Percentiles rank a stretch among this genome's conserved stretches.
Evolutionary conservation across 2,113 vertebrate genomes (phyloP).

Genomic region (Protobothrops mucrosquamatus): DNA sequence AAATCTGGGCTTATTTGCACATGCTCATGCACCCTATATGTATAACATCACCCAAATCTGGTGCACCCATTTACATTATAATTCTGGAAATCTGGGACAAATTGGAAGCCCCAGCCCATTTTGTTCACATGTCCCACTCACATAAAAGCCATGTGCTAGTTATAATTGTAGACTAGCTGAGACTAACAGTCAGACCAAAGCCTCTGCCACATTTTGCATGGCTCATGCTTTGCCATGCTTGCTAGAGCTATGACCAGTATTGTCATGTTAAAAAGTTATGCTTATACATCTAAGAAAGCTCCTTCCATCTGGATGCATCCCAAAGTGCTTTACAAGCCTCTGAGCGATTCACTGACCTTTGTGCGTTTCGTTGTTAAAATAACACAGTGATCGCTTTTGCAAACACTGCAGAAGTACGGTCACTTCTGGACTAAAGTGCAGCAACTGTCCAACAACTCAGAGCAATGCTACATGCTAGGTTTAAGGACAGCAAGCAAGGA

Average conservation of each 20-base stretch:
- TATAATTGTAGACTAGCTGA: not conserved
- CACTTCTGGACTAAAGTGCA: not conserved
- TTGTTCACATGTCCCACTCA: conserved; percentile 10
- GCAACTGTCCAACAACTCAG: not conserved
- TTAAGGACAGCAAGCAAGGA: conserved; percentile 21
- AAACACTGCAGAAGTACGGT: not conserved
- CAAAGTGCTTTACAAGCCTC: not conserved
- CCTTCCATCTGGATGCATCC: not conserved
- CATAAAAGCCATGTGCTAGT: not conserved
- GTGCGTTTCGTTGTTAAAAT: not conserved
- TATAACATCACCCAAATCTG: not conserved
- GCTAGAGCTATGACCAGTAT: not conserved
- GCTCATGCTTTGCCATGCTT: conserved; percentile 9
- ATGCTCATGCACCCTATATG: not conserved
- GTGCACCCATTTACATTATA: not conserved
- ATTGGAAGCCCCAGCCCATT: not conserved
- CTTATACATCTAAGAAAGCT: not conserved
- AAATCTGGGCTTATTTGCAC: conserved; percentile 10
- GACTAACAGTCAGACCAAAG: conserved; percentile 22
- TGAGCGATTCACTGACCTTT: not conserved
- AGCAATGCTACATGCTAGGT: conserved; percentile 10
- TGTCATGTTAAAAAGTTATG: not conserved
- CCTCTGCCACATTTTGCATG: conserved; percentile 5
- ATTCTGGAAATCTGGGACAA: not conserved
- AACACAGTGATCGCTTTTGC: not conserved